Evolutionary conservation across 1,140 invertebrate genomes (phyloP).

Genomic region (Globodera rostochiensis): DNA sequence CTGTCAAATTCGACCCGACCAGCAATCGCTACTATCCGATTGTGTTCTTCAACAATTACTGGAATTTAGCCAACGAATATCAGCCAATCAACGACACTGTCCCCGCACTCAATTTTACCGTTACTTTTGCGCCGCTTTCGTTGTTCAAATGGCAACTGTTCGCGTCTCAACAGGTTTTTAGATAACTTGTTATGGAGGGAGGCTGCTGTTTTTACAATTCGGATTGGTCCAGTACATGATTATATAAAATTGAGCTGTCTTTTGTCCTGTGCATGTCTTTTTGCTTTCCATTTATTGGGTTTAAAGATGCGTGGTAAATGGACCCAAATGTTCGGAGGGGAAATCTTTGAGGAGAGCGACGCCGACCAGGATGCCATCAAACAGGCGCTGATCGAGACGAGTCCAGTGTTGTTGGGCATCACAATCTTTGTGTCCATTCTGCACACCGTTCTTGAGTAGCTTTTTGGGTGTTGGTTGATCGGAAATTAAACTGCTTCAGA

Average conservation of each 20-base stretch:
- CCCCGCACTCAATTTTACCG: slow-evolving; percentile 69
- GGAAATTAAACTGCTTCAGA: background rate
- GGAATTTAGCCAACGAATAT: slow-evolving; percentile 83
- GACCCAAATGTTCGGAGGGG: slow-evolving; percentile 69
- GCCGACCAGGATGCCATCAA: slow-evolving; percentile 95
- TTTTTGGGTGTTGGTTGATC: background rate
- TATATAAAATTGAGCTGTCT: background rate
- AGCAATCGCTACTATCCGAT: slow-evolving; percentile 76
- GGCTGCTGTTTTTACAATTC: no score
- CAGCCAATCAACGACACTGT: slow-evolving; percentile 81
- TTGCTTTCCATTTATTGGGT: background rate
- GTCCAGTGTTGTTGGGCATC: slow-evolving; percentile 84
- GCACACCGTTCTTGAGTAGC: slow-evolving; percentile 89
- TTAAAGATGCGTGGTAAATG: slow-evolving; percentile 69
- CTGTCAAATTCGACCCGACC: slow-evolving; percentile 78
- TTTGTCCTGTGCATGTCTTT: background rate
- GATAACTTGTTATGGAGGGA: background rate
- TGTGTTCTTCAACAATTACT: slow-evolving; percentile 75
- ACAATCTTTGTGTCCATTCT: slow-evolving; percentile 90
- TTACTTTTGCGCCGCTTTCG: slow-evolving; percentile 91
- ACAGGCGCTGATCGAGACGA: slow-evolving; percentile 93
- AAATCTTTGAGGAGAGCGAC: slow-evolving; percentile 74
- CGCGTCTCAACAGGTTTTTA: slow-evolving; percentile 74
- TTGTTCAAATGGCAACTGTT: slow-evolving; percentile 98
- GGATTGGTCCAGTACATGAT: no score